These are phyloP conservation scores for Sebastes variabilis DNA, from an alignment of 2,797 vertebrate genomes.

Conservation along the genomic window DNA sequence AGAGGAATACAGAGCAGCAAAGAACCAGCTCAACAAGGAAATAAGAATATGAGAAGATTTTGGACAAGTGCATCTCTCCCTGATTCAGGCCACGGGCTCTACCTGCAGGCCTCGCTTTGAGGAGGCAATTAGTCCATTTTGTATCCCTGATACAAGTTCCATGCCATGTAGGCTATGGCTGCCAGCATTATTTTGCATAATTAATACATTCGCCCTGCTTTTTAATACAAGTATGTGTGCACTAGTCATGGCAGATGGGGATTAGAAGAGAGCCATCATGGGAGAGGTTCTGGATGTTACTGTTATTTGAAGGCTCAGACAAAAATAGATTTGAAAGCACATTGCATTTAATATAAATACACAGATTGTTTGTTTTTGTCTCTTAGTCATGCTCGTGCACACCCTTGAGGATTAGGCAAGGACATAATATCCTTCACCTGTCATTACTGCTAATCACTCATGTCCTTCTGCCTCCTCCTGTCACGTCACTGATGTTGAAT, in stretches of 20 bases:
- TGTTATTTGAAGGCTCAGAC: neutral
- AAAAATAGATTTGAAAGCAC: neutral
- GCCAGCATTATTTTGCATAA: neutral
- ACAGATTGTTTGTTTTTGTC: neutral
- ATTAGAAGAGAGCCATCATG: neutral
- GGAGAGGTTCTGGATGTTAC: neutral
- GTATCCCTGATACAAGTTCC: neutral
- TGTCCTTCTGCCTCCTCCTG: neutral
- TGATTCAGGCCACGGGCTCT: neutral
- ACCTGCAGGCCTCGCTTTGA: neutral
- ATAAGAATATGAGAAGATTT: slow-evolving; percentile 16
- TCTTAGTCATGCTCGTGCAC: neutral
- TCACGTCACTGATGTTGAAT: neutral
- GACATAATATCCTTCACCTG: neutral
- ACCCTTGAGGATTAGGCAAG: neutral
- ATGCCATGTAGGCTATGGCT: neutral
- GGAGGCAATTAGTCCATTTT: neutral
- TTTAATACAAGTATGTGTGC: neutral
- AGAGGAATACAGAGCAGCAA: slow-evolving; percentile 55
- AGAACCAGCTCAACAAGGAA: slow-evolving; percentile 27
- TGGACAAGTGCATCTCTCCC: neutral
- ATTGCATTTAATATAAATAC: neutral
- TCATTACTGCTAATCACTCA: neutral
- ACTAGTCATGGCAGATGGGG: neutral
- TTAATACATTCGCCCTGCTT: neutral